These are phyloP conservation scores for Ptychochromis oligacanthus DNA, from an alignment of 2,113 vertebrate species.

Conservation along the genomic window DNA sequence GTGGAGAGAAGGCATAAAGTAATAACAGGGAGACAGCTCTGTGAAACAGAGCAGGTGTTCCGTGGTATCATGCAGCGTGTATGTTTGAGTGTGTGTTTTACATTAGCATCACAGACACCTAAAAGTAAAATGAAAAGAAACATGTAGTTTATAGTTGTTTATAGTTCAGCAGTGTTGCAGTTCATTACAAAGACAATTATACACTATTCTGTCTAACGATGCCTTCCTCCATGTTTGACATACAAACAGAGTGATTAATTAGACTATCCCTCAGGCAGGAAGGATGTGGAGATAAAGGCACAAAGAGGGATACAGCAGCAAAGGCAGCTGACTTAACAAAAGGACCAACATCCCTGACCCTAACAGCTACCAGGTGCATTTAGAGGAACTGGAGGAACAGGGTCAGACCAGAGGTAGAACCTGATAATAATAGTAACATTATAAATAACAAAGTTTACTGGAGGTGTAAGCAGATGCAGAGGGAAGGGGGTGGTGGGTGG, in stretches of 20 bases:
- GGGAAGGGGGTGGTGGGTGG: constrained; percentile 55
- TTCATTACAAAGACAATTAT: constrained; percentile 1
- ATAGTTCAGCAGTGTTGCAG: not conserved
- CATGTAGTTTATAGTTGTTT: not conserved
- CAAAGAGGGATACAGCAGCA: not conserved
- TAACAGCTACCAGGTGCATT: constrained; percentile 19
- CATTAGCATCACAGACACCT: not conserved
- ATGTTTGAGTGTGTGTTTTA: not conserved
- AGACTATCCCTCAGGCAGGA: constrained; percentile 1
- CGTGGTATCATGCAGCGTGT: not conserved
- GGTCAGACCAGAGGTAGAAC: constrained; percentile 9
- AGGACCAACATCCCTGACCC: constrained; percentile 26
- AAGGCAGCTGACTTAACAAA: not conserved
- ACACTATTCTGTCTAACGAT: not conserved
- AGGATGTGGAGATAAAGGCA: constrained; percentile 3
- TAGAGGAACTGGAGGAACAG: not conserved
- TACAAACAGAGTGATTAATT: not conserved
- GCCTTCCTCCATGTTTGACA: not conserved
- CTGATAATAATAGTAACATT: constrained; percentile 32
- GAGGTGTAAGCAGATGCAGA: constrained; percentile 60
- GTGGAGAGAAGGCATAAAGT: not conserved
- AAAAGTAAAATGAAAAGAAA: not conserved
- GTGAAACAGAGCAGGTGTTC: constrained; percentile 12
- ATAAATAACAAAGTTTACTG: constrained; percentile 54
- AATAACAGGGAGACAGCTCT: not conserved